phyloP scores from a whole-genome alignment of 1,140 invertebrate genomes.

The Hyposmocoma kahamanoa region DNA sequence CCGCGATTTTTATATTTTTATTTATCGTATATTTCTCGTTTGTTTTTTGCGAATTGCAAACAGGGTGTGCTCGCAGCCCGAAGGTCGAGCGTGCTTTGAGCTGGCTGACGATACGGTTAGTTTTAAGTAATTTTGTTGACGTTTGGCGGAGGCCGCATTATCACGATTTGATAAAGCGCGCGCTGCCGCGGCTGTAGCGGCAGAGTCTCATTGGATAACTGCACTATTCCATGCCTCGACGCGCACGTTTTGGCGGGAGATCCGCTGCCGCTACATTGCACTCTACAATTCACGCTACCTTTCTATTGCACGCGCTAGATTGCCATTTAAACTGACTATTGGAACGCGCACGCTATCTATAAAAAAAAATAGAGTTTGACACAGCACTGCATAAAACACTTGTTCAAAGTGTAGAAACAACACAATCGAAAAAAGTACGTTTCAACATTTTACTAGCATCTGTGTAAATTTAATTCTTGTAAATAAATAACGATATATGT shows the following conservation, averaged over 20 bases:
- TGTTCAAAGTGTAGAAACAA: too few relatives aligned
- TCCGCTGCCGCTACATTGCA: conserved; percentile 18
- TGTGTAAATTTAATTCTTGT: too few relatives aligned
- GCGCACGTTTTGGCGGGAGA: conserved; percentile 47
- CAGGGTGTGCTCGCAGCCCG: conserved; percentile 36
- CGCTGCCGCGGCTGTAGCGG: conserved; percentile 46
- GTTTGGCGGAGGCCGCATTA: conserved; percentile 41
- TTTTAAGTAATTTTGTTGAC: conserved; percentile 61
- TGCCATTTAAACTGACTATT: too few relatives aligned
- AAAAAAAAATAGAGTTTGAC: too few relatives aligned
- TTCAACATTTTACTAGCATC: too few relatives aligned
- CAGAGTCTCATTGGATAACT: conserved; percentile 53
- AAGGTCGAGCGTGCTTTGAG: conserved; percentile 38
- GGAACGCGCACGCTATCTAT: too few relatives aligned
- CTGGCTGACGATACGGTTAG: conserved; percentile 21
- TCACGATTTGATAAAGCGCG: conserved; percentile 59
- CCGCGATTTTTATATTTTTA: conserved; percentile 38
- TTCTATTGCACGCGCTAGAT: conserved; percentile 5
- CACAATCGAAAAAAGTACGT: too few relatives aligned
- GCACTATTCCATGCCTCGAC: conserved; percentile 17
- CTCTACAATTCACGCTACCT: conserved; percentile 17
- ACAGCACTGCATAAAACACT: too few relatives aligned
- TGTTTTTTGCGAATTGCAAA: conserved; percentile 26
- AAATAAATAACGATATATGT: too few relatives aligned
- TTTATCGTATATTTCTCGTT: conserved; percentile 36